Conservation (phyloP, 2,113 vertebrate genomes). For the Pomatorhinus ruficollis region DNA sequence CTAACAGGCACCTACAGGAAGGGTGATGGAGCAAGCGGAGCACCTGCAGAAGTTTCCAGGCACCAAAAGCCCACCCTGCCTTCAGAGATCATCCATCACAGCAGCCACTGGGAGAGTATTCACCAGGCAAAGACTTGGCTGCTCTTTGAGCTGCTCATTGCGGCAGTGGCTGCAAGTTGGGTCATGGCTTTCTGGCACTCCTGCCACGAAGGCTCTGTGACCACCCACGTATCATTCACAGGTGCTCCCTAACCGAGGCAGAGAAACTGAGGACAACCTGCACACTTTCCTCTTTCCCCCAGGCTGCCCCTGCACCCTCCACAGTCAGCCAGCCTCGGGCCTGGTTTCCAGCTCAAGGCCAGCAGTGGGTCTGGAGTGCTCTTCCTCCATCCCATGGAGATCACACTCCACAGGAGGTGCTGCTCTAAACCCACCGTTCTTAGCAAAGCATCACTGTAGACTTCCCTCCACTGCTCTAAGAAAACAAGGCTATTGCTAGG, state of each 20-base stretch:
- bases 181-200: neutral
- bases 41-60: rapidly evolving
- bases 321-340: neutral
- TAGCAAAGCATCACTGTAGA: neutral
- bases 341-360: neutral
- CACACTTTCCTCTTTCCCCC: rapidly evolving
- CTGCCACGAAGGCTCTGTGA: rapidly evolving
- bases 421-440: rapidly evolving
- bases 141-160: rapidly evolving
- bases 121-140: neutral
- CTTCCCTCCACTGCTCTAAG: neutral
- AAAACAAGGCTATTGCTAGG: neutral
- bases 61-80: neutral
- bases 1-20: neutral
- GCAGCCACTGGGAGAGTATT: neutral
- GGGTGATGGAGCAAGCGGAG: neutral
- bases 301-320: neutral
- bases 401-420: rapidly evolving
- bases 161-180: neutral
- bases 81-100: neutral
- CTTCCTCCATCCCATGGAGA: neutral
- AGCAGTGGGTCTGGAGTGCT: neutral
- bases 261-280: rapidly evolving
- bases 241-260: neutral
- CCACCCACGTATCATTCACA: rapidly evolving